Base-by-base conservation (phyloP, 2,113 vertebrate genomes). In the Zosterops hypoxanthus region DNA sequence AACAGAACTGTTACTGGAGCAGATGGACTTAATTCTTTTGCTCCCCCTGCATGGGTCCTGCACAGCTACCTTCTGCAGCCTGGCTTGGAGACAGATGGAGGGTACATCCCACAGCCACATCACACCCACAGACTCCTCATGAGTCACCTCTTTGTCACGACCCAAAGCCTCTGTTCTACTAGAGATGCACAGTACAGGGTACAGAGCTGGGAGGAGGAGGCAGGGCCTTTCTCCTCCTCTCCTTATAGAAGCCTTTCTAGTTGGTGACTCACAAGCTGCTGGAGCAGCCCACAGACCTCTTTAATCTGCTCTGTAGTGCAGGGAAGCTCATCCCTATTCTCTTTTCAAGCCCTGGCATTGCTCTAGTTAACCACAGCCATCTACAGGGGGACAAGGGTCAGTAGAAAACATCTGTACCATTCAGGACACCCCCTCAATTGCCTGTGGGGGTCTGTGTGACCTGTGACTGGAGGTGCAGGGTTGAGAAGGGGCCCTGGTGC, bases 71-170 rank as follows among this genome's bases (percentile, higher is more conserved):
- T 59, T 83, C 72, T 88, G 61, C 66, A 88, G 81, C 77, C 81
- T 66, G 47, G 21, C 82, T 44, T 66, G 39, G 49, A 94, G 68
- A 81, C 96, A 96, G 90, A 96, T 94, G 94, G 86, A 92, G 34
- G 44, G 39, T 81, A 26, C 95, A 92, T 83, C 84, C 85, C 91
- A 97, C 91, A 85, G 79, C 68, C 85, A 73, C 64, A 81, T 68
- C 82, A 75, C 93, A 86, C 94, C 93, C 80, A 93, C 86, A 68
- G 76, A 39, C 49, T 86, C 60, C 60, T 82, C 53, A 49, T 95
- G 94, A 94, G 86, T 96, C 92, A 96, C 88, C 66, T 94, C 71
- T 56, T 60, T 77, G 70, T 65, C 73, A 91, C 22, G 60, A 86
- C 7, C 34, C 71, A 87, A 50, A 84, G 88, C 36, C 82, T 92